Percentiles rank a stretch among this genome's conserved stretches.
Conservation (phyloP, 2,888 invertebrate species). For the Drosophila fungiperda region DNA sequence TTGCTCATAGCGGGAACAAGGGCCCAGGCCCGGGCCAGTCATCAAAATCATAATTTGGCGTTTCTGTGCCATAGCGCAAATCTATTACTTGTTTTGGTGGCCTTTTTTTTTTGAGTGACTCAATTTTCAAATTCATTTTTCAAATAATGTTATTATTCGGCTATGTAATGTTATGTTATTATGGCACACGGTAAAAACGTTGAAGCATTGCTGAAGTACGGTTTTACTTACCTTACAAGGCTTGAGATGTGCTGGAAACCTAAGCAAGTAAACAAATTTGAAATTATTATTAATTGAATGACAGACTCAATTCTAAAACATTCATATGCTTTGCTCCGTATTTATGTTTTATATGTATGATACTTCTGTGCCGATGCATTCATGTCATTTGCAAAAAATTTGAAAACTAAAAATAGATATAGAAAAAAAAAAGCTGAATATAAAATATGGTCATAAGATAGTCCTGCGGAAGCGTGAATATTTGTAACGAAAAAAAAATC, state of each 20-base stretch:
- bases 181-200: conserved; percentile 2
- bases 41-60: no score
- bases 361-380: not conserved
- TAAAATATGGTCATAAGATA: not conserved
- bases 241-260: not conserved
- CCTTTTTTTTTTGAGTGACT: conserved; percentile 21
- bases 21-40: no score
- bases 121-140: no score
- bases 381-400: not conserved
- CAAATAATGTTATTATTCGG: conserved; percentile 1
- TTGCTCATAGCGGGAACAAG: no score
- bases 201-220: not conserved
- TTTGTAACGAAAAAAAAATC: not conserved
- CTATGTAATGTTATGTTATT: conserved; percentile 17
- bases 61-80: not conserved
- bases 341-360: not conserved
- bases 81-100: not conserved
- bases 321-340: not conserved
- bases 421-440: not conserved
- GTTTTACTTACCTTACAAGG: conserved; percentile 22
- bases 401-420: not conserved
- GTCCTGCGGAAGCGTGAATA: not conserved
- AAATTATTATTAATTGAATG: not conserved
- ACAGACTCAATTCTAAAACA: conserved; percentile 3
- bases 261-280: not conserved